Base-by-base conservation (phyloP, 2,888 invertebrate species). In the Notodonta ziczac region DNA sequence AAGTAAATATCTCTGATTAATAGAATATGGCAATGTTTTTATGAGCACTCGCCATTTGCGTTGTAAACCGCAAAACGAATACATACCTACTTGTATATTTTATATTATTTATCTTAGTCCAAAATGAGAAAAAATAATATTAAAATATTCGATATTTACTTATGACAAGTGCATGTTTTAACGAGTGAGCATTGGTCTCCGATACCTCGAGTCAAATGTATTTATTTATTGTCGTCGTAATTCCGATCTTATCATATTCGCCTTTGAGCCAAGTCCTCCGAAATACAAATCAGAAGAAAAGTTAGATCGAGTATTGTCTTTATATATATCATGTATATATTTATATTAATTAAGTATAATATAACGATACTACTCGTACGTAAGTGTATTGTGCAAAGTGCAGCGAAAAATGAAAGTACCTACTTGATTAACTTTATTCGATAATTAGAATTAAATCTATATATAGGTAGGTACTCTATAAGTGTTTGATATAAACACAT, bases 131-230 rank as follows among this genome's bases (percentile, higher is more conserved):
- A n/a, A n/a, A 46, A 4, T 46, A 10, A 46, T 46, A 46, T 46
- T 50, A 50, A 14, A 50, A 50, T 50, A 50, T 50, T 50, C 24
- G 54, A 32, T 7, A 12, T 50, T 14, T 56, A 12, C 56, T 61
- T 65, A 62, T 60, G 12, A 48, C 62, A 61, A 50, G 82, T 83
- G 82, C 78, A 62, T 16, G 24, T 54, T 61, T 69, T 73, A 83
- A 83, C 83, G 65, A 80, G 83, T 84, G 83, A 62, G 54, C 40
- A 58, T 82, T 83, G 82, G 81, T 84, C 78, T 79, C 69, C 65
- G 63, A 65, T 54, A 63, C 60, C 65, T 58, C 59, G 61, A 77
- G 67, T 77, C 73, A 67, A 48, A 58, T 68, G 2, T 24, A 67
- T 66, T 70, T 64, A 66, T 61, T 78, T 82, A 82, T 82, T 83